Evolutionary conservation across 2,797 vertebrate species (phyloP), one percentile per base, ranked within the genome.

Genomic region (Dicrostonyx torquatus): DNA sequence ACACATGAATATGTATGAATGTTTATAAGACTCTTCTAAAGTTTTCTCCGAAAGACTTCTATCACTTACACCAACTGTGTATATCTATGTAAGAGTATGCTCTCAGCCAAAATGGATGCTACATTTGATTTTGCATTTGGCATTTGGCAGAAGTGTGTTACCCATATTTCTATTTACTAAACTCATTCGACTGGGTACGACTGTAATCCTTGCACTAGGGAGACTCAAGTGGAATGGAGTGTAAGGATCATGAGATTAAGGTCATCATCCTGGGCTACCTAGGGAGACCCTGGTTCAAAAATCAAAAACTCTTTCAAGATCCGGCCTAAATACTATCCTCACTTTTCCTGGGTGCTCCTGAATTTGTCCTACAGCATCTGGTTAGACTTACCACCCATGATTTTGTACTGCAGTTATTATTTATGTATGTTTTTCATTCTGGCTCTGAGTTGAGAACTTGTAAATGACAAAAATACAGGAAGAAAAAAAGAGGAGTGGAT

Each of bases 81-180:
- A 34, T 90, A 40, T 6, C 45, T 53, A 24, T 34, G 43, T 76
- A 24, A 79, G 64, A 82, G 7, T 80, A 73, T 7, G 24, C 10
- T 13, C n/a, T 90, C 10, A 34, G 18, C 26, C 78, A 66, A 89
- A 80, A 40, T 22, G 1, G 31, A 50, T 70, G 8, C 11, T 87
- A 58, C 43, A 34, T 93, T 95, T 79, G 58, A 83, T 87, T 89
- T 89, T 40, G n/a, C 18, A 77, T 85, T 91, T 60, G 64, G 17
- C 20, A 64, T 26, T 64, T 8, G 9, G n/a, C 13, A 78, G 64
- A 76, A 64, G n/a, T 80, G 1, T 60, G 78, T 64, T 70, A 22
- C 14, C 48, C 31, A 24, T 4, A 13, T 82, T 64, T 83, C 26
- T 45, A 12, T 53, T 86, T 76, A 78, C 60, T 72, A 80, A 34